These are phyloP conservation scores for Pelmatolapia mariae DNA, from an alignment of 2,113 vertebrate species.

Conservation along the genomic window DNA sequence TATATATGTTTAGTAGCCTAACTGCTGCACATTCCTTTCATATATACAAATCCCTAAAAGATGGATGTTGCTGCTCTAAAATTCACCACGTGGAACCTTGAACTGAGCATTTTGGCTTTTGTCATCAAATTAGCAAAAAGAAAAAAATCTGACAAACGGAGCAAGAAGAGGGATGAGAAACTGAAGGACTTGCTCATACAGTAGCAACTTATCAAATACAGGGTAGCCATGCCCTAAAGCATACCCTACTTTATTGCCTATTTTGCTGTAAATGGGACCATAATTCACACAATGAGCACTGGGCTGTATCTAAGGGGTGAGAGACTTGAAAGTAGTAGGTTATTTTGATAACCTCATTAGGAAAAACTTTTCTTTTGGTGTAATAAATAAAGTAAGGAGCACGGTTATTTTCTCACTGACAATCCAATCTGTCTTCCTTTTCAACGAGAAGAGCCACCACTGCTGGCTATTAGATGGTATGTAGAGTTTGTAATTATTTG, in stretches of 20 bases:
- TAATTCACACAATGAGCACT: background rate
- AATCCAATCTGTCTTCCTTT: background rate
- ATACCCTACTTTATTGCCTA: background rate
- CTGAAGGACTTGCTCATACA: background rate
- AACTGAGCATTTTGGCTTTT: background rate
- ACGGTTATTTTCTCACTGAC: background rate
- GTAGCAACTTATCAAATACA: background rate
- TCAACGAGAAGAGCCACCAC: background rate
- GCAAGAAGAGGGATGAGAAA: background rate
- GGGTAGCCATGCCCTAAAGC: background rate
- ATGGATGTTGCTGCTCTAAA: background rate
- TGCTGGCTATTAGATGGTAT: background rate
- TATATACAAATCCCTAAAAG: background rate
- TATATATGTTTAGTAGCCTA: fast-evolving
- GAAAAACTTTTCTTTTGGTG: background rate
- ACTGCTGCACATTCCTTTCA: background rate
- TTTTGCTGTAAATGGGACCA: background rate
- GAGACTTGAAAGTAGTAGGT: background rate
- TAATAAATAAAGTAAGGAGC: background rate
- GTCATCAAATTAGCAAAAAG: background rate
- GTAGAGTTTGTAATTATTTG: background rate
- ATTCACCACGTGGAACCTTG: background rate
- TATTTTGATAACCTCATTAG: background rate
- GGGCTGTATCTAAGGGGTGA: background rate
- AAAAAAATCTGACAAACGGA: background rate